Evolutionary conservation across 2,888 invertebrate species (phyloP).

Genomic region (Coelinius sp.): DNA sequence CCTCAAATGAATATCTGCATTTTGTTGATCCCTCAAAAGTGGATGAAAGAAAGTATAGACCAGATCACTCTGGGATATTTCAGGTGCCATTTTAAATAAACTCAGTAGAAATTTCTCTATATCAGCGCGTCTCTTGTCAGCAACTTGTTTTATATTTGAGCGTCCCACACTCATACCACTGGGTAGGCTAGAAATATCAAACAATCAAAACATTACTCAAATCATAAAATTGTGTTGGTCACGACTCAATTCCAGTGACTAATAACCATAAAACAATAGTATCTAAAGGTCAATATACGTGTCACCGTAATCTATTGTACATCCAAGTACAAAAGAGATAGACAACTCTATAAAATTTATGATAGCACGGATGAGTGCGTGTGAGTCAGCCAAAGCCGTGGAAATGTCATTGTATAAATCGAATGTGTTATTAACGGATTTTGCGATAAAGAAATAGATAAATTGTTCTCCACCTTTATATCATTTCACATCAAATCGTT

Average conservation of each 20-base stretch:
- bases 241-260: not conserved
- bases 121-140: slow-evolving; percentile 91
- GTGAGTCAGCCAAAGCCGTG: slow-evolving; percentile 29
- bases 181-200: slow-evolving; percentile 74
- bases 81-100: slow-evolving; percentile 89
- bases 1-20: slow-evolving; percentile 83
- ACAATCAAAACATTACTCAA: not conserved
- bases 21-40: slow-evolving; percentile 92
- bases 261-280: slow-evolving; percentile 21
- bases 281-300: not conserved
- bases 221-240: not conserved
- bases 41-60: slow-evolving; percentile 99
- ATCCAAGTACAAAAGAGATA: slow-evolving; percentile 25
- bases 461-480: slow-evolving; percentile 1
- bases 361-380: slow-evolving; percentile 7
- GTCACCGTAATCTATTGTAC: slow-evolving; percentile 7
- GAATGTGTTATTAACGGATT: slow-evolving; percentile 17
- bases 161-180: slow-evolving; percentile 88
- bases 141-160: slow-evolving; percentile 95
- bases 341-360: slow-evolving; percentile 28
- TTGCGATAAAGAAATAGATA: slow-evolving; percentile 34
- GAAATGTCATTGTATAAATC: slow-evolving; percentile 13
- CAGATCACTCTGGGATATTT: slow-evolving; percentile 95
- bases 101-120: slow-evolving; percentile 90
- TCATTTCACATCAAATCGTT: not conserved